phyloP scores from a whole-genome alignment of 2,888 invertebrate species.

The Apodemia duryi region DNA sequence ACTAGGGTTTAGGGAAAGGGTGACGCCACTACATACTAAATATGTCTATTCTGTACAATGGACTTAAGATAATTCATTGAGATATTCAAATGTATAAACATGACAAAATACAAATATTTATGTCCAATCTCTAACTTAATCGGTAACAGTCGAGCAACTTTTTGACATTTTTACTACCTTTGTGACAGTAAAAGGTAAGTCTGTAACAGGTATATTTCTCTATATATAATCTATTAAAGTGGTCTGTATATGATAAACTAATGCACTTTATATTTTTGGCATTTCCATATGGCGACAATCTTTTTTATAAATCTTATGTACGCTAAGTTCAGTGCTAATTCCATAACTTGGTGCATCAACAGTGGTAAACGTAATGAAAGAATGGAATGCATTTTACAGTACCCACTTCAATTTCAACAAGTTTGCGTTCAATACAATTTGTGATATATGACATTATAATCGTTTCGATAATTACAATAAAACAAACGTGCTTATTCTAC shows the following conservation, averaged over 20 bases:
- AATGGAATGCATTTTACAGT: slow-evolving; percentile 72
- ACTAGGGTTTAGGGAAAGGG: slow-evolving; percentile 66
- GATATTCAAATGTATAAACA: slow-evolving; percentile 76
- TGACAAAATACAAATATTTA: slow-evolving; percentile 76
- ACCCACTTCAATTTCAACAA: no score
- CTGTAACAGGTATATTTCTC: slow-evolving; percentile 50
- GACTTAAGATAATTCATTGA: slow-evolving; percentile 74
- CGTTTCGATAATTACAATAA: slow-evolving; percentile 44
- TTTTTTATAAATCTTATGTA: slow-evolving; percentile 7
- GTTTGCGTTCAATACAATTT: slow-evolving; percentile 43
- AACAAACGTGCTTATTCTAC: slow-evolving; percentile 73
- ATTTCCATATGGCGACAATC: slow-evolving; percentile 25
- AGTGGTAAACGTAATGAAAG: slow-evolving; percentile 63
- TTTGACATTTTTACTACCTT: slow-evolving; percentile 66
- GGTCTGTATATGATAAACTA: slow-evolving; percentile 44
- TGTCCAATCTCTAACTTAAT: slow-evolving; percentile 66
- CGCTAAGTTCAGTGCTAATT: slow-evolving; percentile 32
- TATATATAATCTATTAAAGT: slow-evolving; percentile 39
- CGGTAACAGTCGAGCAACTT: slow-evolving; percentile 69
- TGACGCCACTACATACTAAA: slow-evolving; percentile 66
- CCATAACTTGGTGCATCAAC: slow-evolving; percentile 46
- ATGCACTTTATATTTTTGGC: slow-evolving; percentile 32
- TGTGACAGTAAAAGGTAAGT: slow-evolving; percentile 59
- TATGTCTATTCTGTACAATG: slow-evolving; percentile 74
- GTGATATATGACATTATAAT: slow-evolving; percentile 42